Evolutionary conservation across 2,888 invertebrate genomes (phyloP).

Genomic region (Hybos culiciformis): DNA sequence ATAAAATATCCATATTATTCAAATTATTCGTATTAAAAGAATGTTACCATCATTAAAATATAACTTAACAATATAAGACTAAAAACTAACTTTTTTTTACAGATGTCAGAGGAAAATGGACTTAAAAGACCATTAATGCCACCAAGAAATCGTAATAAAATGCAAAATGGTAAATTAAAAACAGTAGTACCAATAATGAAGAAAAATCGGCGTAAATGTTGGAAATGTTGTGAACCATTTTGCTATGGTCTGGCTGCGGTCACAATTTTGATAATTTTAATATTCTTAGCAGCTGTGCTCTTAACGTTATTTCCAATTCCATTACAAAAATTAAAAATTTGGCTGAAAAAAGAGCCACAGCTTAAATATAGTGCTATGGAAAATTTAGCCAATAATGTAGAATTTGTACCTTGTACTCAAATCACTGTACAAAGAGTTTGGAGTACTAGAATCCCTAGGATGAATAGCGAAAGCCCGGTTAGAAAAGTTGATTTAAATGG

Average conservation of each 20-base stretch:
- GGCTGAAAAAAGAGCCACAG: slow-evolving; percentile 35
- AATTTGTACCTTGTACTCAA: slow-evolving; percentile 33
- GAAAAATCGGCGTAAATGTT: slow-evolving; percentile 37
- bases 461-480: slow-evolving; percentile 60
- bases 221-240: slow-evolving; percentile 47
- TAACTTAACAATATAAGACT: no score
- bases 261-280: slow-evolving; percentile 44
- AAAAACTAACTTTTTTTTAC: slow-evolving; percentile 16
- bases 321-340: slow-evolving; percentile 44
- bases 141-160: slow-evolving; percentile 46
- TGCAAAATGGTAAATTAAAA: slow-evolving; percentile 21
- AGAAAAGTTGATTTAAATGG: slow-evolving; percentile 55
- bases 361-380: no score
- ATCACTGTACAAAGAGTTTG: slow-evolving; percentile 41
- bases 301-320: slow-evolving; percentile 52
- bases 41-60: no score
- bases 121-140: slow-evolving; percentile 62
- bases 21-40: no score
- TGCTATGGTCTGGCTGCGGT: slow-evolving; percentile 50
- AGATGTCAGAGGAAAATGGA: slow-evolving; percentile 51
- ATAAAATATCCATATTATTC: no score
- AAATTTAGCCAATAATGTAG: slow-evolving; percentile 13
- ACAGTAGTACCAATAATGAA: slow-evolving; percentile 41
- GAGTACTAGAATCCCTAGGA: slow-evolving; percentile 51
- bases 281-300: slow-evolving; percentile 47